phyloP scores from a whole-genome alignment of 2,113 vertebrate species.

The western clawed frog (Xenopus tropicalis) region DNA sequence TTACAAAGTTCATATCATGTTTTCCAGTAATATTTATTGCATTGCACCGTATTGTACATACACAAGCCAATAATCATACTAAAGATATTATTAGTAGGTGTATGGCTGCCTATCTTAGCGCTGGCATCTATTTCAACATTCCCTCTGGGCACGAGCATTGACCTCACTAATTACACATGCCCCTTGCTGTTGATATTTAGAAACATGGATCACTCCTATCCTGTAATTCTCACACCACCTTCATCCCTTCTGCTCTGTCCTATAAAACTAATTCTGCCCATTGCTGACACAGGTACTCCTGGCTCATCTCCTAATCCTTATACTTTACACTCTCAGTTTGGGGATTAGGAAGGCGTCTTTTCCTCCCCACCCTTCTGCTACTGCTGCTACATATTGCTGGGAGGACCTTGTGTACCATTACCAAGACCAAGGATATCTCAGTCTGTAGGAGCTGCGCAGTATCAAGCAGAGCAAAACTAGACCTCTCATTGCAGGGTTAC shows the following conservation, averaged over 20 bases:
- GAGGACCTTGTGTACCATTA: not conserved
- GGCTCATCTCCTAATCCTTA: slow-evolving; percentile 44
- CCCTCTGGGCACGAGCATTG: not conserved
- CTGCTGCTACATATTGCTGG: slow-evolving; percentile 29
- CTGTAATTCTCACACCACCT: not conserved
- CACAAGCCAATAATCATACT: too few species aligned
- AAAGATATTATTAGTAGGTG: too few species aligned
- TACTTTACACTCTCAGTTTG: slow-evolving; percentile 13
- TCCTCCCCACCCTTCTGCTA: slow-evolving; percentile 30
- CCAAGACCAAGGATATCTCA: not conserved
- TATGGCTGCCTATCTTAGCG: too few species aligned
- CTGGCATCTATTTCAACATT: too few species aligned
- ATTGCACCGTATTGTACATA: too few species aligned
- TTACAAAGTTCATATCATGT: too few species aligned
- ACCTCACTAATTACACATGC: not conserved
- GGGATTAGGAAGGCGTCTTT: slow-evolving; percentile 19
- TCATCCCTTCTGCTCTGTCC: slow-evolving; percentile 9
- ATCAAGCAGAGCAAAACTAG: not conserved
- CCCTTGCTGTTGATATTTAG: not conserved
- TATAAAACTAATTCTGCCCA: slow-evolving; percentile 25
- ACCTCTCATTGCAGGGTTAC: too few species aligned
- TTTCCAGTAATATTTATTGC: too few species aligned
- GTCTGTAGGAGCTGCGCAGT: not conserved
- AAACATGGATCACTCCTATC: not conserved
- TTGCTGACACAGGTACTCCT: slow-evolving; percentile 41